Conservation (phyloP, 2,888 invertebrate species). For the Cerastis leucographa region DNA sequence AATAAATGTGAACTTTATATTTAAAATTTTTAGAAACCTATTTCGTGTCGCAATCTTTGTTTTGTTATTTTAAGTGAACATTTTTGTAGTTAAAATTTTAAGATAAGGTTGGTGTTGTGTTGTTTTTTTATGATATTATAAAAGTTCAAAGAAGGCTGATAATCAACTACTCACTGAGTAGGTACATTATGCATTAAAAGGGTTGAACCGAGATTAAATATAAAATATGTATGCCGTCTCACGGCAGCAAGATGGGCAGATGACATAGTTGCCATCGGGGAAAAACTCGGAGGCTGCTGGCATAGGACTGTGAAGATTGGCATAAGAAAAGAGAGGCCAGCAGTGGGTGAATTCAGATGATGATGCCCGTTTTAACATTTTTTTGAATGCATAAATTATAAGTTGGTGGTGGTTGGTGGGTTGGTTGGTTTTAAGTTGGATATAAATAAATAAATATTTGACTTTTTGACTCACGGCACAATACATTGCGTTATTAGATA, state of each 20-base stretch:
- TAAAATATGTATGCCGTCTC: too few species aligned
- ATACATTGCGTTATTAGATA: not conserved
- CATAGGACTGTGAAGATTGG: too few species aligned
- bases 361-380: too few species aligned
- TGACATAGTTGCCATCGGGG: too few species aligned
- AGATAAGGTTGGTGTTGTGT: conserved; percentile 11
- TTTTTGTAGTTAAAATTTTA: not conserved
- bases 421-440: too few species aligned
- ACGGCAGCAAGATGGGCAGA: too few species aligned
- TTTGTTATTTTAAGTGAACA: not conserved
- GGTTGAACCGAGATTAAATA: not conserved
- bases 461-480: not conserved
- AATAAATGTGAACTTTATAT: conserved; percentile 34
- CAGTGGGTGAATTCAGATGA: too few species aligned
- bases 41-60: conserved; percentile 22
- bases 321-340: too few species aligned
- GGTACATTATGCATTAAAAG: not conserved
- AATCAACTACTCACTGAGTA: not conserved
- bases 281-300: too few species aligned
- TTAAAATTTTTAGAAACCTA: conserved; percentile 20
- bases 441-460: too few species aligned
- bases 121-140: not conserved
- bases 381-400: not conserved
- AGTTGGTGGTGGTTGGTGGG: too few species aligned
- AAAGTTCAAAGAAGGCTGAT: not conserved